Evolutionary conservation across 2,888 invertebrate species (phyloP).

Genomic region (Acleris sparsana): DNA sequence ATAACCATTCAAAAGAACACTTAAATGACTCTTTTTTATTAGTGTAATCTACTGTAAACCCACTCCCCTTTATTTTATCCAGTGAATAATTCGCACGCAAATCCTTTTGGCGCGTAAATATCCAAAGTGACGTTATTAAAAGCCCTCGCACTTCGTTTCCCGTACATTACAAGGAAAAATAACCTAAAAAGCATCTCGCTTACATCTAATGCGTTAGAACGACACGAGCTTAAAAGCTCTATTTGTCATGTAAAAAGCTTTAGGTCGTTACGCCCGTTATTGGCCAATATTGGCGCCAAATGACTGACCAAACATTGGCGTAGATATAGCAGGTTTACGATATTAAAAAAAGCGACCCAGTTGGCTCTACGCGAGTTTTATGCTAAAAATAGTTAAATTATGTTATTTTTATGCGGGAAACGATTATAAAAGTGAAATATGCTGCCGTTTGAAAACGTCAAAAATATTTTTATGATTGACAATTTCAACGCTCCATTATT

Average conservation of each 20-base stretch:
- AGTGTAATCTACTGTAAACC: neutral
- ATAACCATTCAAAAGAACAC: no score
- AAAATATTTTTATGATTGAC: constrained; percentile 1
- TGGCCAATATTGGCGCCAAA: constrained; percentile 47
- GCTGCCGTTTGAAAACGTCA: neutral
- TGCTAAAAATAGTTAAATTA: constrained; percentile 13
- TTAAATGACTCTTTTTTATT: no score
- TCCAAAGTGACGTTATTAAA: constrained; percentile 36
- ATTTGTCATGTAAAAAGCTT: constrained; percentile 58
- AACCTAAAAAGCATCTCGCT: constrained; percentile 41
- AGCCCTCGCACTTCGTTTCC: constrained; percentile 31
- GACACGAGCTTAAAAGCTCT: constrained; percentile 50
- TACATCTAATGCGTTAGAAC: constrained; percentile 40
- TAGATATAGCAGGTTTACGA: constrained; percentile 27
- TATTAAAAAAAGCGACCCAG: constrained; percentile 13
- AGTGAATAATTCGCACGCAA: no score
- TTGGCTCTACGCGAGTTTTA: constrained; percentile 17
- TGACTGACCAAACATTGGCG: constrained; percentile 35
- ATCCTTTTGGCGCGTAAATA: constrained; percentile 20
- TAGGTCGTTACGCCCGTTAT: constrained; percentile 46
- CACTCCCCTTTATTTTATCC: neutral
- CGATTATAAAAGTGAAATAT: constrained; percentile 3
- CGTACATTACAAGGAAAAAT: constrained; percentile 36
- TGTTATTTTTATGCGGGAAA: constrained; percentile 1
- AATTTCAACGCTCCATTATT: neutral